Evolutionary conservation across 2,113 vertebrate genomes (phyloP), one percentile per base, ranked within the genome.

Genomic region (Myotis lucifugus): DNA sequence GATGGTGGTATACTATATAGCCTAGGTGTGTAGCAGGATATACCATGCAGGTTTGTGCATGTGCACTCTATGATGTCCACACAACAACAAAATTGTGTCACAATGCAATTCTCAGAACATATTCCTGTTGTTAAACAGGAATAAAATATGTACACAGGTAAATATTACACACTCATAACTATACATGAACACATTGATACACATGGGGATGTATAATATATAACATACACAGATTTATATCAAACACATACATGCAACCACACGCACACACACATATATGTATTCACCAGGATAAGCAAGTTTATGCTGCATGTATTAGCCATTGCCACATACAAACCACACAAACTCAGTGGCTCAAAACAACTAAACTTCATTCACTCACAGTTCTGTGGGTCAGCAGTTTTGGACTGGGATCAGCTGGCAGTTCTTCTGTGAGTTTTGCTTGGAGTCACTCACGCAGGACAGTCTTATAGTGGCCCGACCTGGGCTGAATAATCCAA

Each of bases 261-360:
- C 46, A 46, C 46, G 8, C 46, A 46, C 46, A 46, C 19, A 29
- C 25, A n/a, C 32, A 29, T 0, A n/a, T 0, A 4, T 5, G 0
- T 21, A 5, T 73, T 32, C 5, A 5, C 56, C 40, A 76, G n/a
- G 6, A 40, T 17, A 27, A 73, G 8, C 17, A 67, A 40, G n/a
- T 32, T 59, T 37, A 9, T 10, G 34, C 29, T 84, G 67, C 8
- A 56, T 25, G 6, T 4, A 15, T 29, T 46, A 6, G 13, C 42
- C 17, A 48, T 42, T 8, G 8, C 8, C n/a, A 52, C 27, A 17
- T 7, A 6, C 12, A 88, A 76, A 27, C 23, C 19, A 77, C 13
- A 14, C 27, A 84, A 52, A 70, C 6, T 10, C 19, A 77, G 40
- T 34, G 42, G 4, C 37, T 74, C 66, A 29, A 37, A 86, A 52